phyloP scores from a whole-genome alignment of 1,140 invertebrate species.

The Zeugodacus cucurbitae region DNA sequence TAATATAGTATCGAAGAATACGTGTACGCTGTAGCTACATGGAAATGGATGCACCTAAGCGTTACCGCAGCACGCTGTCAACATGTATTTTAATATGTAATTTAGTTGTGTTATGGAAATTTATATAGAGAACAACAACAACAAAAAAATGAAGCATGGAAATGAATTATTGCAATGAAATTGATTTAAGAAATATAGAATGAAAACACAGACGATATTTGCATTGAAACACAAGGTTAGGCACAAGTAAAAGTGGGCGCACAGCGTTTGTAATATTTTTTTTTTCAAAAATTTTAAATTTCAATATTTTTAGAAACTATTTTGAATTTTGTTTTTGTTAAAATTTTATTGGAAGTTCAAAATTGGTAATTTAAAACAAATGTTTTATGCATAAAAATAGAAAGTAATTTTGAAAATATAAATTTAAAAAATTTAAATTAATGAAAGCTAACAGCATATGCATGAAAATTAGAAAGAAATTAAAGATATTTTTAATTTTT shows the following conservation, averaged over 20 bases:
- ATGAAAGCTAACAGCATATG: too few species aligned
- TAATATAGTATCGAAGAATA: too few species aligned
- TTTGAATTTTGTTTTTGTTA: too few species aligned
- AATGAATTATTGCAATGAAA: neutral
- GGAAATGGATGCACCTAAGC: neutral
- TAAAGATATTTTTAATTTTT: too few species aligned
- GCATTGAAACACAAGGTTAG: neutral
- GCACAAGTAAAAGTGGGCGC: neutral
- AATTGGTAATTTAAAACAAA: too few species aligned
- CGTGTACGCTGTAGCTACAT: neutral
- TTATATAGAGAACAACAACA: conserved; percentile 29
- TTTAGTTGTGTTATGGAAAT: neutral
- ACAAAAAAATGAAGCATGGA: neutral
- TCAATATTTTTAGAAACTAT: neutral
- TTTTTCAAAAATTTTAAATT: neutral
- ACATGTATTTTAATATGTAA: neutral
- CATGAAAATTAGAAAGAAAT: too few species aligned
- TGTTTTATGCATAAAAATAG: too few species aligned
- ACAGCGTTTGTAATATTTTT: neutral
- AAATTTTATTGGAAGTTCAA: too few species aligned
- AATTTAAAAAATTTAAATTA: too few species aligned
- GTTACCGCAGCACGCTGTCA: neutral
- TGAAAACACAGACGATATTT: neutral
- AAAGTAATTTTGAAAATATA: too few species aligned
- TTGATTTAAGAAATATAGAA: neutral